Percentiles rank a stretch among this genome's conserved stretches.
Evolutionary conservation across 2,888 invertebrate species (phyloP).

Genomic region (Sialis lutaria): DNA sequence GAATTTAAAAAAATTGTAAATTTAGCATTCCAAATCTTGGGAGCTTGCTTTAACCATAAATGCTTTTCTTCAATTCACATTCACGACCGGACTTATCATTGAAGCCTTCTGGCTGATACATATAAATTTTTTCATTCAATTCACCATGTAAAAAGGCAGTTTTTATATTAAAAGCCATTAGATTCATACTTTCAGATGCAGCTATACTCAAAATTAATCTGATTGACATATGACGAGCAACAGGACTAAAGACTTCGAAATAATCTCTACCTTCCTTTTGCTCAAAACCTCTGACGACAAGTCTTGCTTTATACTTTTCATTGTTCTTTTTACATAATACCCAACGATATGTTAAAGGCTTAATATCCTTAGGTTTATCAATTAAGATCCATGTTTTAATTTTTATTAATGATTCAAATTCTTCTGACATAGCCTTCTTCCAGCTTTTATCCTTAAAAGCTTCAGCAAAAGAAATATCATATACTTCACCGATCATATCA

Average conservation of each 20-base stretch:
- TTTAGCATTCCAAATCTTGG: conserved; percentile 9
- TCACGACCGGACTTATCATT: conserved; percentile 5
- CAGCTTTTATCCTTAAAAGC: conserved; percentile 14
- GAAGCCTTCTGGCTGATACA: conserved; percentile 6
- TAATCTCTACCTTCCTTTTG: conserved; percentile 14
- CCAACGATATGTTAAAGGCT: conserved; percentile 13
- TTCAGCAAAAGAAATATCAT: conserved; percentile 11
- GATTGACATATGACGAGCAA: conserved; percentile 13
- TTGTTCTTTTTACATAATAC: conserved; percentile 10
- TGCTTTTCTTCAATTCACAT: conserved; percentile 3
- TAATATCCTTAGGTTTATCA: conserved; percentile 8
- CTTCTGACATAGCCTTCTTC: conserved; percentile 13
- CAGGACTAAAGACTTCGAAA: conserved; percentile 15
- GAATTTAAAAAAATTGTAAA: conserved; percentile 10
- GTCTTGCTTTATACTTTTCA: conserved; percentile 9
- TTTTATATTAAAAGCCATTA: conserved; percentile 9
- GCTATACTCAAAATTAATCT: conserved; percentile 12
- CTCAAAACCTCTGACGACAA: conserved; percentile 14
- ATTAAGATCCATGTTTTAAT: conserved; percentile 11
- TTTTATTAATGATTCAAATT: conserved; percentile 9
- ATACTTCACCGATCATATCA: conserved; percentile 10
- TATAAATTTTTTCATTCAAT: conserved; percentile 5
- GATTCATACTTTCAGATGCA: conserved; percentile 9
- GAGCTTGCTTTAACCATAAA: conserved; percentile 7
- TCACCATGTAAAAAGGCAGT: conserved; percentile 9